Evolutionary conservation across 2,888 invertebrate species (phyloP), one percentile per base, ranked within the genome.

Genomic region (Sialis fuliginosa): DNA sequence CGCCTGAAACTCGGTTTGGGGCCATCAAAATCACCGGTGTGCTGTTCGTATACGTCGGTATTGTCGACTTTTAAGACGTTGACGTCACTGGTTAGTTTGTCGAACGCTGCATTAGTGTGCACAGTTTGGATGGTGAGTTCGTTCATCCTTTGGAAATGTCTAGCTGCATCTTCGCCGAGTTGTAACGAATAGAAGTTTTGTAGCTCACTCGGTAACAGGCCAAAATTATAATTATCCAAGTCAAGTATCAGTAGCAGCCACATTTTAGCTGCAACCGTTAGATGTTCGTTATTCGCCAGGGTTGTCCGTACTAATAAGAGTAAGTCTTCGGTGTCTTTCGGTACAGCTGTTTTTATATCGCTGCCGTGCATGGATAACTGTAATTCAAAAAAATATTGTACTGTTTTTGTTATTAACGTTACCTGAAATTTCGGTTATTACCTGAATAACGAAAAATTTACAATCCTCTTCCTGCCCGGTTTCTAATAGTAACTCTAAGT

Each of bases 191-290:
- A 67, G 52, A 66, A 66, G 39, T 56, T 59, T 45, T 62, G 58
- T 9, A 64, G 48, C 9, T 66, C 60, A 2, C 55, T 48, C 8
- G 63, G 57, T 39, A 69, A 55, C 9, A 62, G 51, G 34, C 56
- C 57, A 52, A 64, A 69, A 41, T 59, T 54, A 46, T 60, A 58
- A 53, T 56, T 58, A 6, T 58, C 55, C 22, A 68, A 53, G 51
- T 70, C 70, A 34, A 69, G 51, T 6, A 64, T 58, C 22, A 67
- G 56, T 7, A 69, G 53, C 32, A 70, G 52, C 61, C 65, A 62
- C 7, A 61, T 52, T 54, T 64, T 62, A 34, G 62, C 60, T 35
- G 55, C 59, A 31, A 59, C 54, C 47, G 61, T 56, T 9, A 66
- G 49, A 46, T 59, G 56, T 44, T 60, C 52, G 32, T 60, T 62